Evolutionary conservation across 2,113 vertebrate species (phyloP).

Genomic region (Meles meles): DNA sequence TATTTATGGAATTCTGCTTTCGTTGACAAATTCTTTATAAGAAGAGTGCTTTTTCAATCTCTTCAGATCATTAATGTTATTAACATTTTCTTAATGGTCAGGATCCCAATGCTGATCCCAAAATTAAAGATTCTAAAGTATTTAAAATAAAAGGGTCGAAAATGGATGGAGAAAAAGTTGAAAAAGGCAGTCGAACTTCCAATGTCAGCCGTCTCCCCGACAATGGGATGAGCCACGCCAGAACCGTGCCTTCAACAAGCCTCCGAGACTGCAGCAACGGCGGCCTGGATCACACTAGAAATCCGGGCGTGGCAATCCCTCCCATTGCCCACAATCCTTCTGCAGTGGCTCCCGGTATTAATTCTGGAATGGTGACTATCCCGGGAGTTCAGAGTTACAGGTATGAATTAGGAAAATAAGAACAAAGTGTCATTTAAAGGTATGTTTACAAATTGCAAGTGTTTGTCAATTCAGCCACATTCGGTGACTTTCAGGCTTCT

Average conservation of each 20-base stretch:
- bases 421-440: not conserved
- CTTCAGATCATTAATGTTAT: conserved; percentile 32
- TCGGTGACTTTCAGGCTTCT: not conserved
- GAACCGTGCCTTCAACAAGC: conserved; percentile 67
- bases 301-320: conserved; percentile 73
- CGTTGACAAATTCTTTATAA: not conserved
- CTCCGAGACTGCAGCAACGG: conserved; percentile 73
- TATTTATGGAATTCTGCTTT: not conserved
- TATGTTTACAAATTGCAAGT: not conserved
- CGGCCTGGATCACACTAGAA: conserved; percentile 69
- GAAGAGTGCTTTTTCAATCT: not conserved
- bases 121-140: conserved; percentile 76
- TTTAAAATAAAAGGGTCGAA: conserved; percentile 73
- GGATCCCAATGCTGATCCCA: conserved; percentile 75
- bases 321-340: conserved; percentile 75
- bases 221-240: conserved; percentile 39
- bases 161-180: conserved; percentile 70
- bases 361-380: conserved; percentile 58
- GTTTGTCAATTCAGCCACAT: not conserved
- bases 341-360: conserved; percentile 36
- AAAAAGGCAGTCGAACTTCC: conserved; percentile 67
- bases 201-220: conserved; percentile 63
- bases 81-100: conserved; percentile 70
- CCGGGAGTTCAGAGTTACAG: conserved; percentile 79
- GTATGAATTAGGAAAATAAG: conserved; percentile 73